Conservation (phyloP, 2,888 invertebrate genomes). For the Drosophila meridionalis region DNA sequence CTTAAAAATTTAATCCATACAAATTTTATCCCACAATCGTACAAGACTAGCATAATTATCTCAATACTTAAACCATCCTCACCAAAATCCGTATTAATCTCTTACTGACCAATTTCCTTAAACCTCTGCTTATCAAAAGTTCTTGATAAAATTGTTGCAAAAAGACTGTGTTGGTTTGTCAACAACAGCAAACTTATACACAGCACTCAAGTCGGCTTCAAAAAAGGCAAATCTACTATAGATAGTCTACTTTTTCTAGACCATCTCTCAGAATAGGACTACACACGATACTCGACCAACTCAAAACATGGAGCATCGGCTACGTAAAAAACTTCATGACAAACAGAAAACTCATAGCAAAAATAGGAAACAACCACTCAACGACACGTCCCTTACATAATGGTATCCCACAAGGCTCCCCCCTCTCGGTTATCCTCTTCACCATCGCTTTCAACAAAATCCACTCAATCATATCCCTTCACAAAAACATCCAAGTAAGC, state of each 20-base stretch:
- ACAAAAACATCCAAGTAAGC: no score
- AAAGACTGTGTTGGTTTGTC: background rate
- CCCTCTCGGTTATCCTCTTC: no score
- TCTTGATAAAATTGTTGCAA: background rate
- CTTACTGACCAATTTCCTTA: background rate
- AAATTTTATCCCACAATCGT: background rate
- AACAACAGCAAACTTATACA: background rate
- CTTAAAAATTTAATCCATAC: background rate
- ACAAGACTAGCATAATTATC: background rate
- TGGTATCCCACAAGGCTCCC: no score
- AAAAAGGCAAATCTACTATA: slow-evolving; percentile 1
- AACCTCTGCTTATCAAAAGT: background rate
- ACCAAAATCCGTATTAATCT: background rate
- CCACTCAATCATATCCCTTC: no score
- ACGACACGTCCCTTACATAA: no score
- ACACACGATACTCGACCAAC: no score
- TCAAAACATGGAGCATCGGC: no score
- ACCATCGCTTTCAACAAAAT: no score
- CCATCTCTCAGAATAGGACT: no score
- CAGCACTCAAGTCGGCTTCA: background rate
- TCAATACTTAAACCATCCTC: background rate
- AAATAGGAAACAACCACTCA: no score
- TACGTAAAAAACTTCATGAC: no score
- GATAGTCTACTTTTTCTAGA: background rate
- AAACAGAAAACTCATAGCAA: no score